Evolutionary conservation across 2,888 invertebrate species (phyloP).

Genomic region (Periphyllus acericola): DNA sequence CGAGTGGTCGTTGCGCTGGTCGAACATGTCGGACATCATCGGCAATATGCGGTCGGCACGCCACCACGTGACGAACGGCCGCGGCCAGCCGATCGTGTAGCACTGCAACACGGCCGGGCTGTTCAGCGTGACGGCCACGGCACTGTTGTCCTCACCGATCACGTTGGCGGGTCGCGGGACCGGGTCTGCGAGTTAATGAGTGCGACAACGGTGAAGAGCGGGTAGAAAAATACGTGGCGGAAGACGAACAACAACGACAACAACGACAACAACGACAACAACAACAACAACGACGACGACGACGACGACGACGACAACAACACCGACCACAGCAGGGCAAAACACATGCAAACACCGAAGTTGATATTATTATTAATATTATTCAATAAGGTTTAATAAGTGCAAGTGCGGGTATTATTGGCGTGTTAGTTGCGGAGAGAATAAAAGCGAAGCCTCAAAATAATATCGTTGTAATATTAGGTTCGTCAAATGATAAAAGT

Average conservation of each 20-base stretch:
- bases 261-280: background rate
- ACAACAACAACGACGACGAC: background rate
- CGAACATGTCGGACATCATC: conserved; percentile 73
- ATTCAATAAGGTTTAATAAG: background rate
- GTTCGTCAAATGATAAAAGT: no score
- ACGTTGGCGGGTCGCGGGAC: conserved; percentile 73
- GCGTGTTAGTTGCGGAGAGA: background rate
- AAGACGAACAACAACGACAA: conserved; percentile 6
- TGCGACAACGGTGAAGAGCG: no score
- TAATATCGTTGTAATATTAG: no score
- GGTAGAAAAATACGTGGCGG: background rate
- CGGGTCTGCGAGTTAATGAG: conserved; percentile 36
- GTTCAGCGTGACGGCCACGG: conserved; percentile 77
- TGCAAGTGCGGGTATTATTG: background rate
- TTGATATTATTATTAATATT: background rate
- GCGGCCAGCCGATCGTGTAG: conserved; percentile 83
- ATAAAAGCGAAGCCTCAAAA: background rate
- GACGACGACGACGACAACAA: background rate
- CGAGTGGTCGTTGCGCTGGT: conserved; percentile 79
- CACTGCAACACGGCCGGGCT: conserved; percentile 79
- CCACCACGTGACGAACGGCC: conserved; percentile 87
- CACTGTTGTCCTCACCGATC: conserved; percentile 75
- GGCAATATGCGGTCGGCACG: conserved; percentile 81
- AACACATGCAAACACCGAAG: conserved; percentile 40
- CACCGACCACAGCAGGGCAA: background rate